A percentile compares a stretch with the other conserved stretches of the same genome.
Evolutionary conservation across 2,113 vertebrate genomes (phyloP).

Genomic region (Lepisosteus oculatus): DNA sequence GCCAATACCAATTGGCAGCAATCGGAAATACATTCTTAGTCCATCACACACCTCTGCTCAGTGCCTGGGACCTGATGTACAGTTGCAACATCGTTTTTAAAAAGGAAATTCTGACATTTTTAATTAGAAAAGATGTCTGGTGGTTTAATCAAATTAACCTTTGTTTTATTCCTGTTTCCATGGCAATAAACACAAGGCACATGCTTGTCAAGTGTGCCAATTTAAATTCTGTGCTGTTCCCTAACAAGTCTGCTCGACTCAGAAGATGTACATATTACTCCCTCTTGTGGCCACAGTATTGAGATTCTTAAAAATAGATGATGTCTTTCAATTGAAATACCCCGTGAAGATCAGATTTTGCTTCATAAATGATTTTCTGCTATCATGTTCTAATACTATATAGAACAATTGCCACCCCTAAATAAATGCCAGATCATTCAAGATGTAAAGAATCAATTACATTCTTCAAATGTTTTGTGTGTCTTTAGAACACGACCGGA

Average conservation of each 20-base stretch:
- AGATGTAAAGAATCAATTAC: too few relatives aligned
- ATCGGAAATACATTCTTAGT: slow-evolving; percentile 11
- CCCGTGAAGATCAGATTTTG: too few relatives aligned
- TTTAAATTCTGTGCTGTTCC: slow-evolving; percentile 16
- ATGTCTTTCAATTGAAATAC: too few relatives aligned
- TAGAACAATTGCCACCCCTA: too few relatives aligned
- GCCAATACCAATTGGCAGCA: slow-evolving; percentile 12
- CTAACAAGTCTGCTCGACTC: neutral
- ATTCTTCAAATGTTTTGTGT: too few relatives aligned
- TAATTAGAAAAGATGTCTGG: slow-evolving; percentile 24
- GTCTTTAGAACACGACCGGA: too few relatives aligned
- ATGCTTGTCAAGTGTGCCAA: slow-evolving; percentile 1
- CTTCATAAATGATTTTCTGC: too few relatives aligned
- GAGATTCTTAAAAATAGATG: too few relatives aligned
- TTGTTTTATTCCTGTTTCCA: slow-evolving; percentile 42
- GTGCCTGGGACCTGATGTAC: neutral
- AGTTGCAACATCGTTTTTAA: slow-evolving; percentile 19
- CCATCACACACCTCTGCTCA: slow-evolving; percentile 5
- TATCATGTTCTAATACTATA: too few relatives aligned
- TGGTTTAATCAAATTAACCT: slow-evolving; percentile 17
- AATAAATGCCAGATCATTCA: too few relatives aligned
- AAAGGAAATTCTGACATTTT: slow-evolving; percentile 35
- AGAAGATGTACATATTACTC: slow-evolving; percentile 38
- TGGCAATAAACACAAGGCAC: slow-evolving; percentile 26
- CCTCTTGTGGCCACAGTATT: slow-evolving; percentile 43